These are phyloP conservation scores for Reticulitermes lucifugus DNA, from an alignment of 2,888 invertebrate genomes.

Conservation along the genomic window DNA sequence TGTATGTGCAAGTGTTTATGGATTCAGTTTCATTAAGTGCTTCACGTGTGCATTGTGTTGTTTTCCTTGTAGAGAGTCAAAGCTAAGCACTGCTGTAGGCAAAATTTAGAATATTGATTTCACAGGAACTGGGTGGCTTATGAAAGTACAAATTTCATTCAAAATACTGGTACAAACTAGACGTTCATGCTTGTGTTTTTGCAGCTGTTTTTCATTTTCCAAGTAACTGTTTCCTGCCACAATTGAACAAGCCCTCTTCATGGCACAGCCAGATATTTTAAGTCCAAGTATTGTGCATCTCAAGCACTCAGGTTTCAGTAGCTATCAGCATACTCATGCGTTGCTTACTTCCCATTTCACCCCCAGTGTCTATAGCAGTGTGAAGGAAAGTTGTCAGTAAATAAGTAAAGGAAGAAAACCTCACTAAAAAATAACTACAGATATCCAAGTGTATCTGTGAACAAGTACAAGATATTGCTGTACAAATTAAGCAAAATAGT, in stretches of 20 bases:
- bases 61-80: conserved; percentile 17
- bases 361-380: conserved; percentile 45
- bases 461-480: conserved; percentile 54
- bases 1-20: conserved; percentile 42
- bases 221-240: background rate
- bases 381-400: conserved; percentile 49
- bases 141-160: conserved; percentile 43
- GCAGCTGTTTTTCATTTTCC: background rate
- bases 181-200: background rate
- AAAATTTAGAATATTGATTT: conserved; percentile 2
- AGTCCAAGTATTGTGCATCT: conserved; percentile 39
- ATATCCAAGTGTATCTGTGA: conserved; percentile 51
- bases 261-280: conserved; percentile 29
- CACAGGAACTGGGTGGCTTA: background rate
- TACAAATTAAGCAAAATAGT: conserved; percentile 53
- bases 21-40: conserved; percentile 45
- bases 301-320: conserved; percentile 45
- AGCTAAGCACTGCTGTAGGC: conserved; percentile 21
- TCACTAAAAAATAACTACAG: conserved; percentile 41
- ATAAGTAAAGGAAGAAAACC: conserved; percentile 33
- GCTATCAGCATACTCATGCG: conserved; percentile 30
- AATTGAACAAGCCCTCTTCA: background rate
- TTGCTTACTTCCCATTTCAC: conserved; percentile 48
- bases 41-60: conserved; percentile 12
- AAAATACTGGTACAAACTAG: conserved; percentile 1